phyloP scores from a whole-genome alignment of 2,113 vertebrate species.

The Tachycineta bicolor region DNA sequence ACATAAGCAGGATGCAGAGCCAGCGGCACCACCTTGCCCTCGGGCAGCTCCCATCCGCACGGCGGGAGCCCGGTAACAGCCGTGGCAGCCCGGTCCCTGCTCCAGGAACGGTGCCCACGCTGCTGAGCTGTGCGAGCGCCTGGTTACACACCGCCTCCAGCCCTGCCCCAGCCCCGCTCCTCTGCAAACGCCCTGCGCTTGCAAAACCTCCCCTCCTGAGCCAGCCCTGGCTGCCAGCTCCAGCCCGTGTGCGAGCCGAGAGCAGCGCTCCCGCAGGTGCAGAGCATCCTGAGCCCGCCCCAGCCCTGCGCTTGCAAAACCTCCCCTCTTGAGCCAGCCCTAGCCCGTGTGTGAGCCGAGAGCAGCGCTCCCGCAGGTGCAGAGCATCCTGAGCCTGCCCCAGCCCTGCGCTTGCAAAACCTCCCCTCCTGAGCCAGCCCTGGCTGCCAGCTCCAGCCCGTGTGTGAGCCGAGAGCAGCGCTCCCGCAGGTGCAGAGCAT shows the following conservation, averaged over 20 bases:
- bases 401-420: not conserved
- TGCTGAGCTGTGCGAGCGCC: not conserved
- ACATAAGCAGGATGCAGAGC: not conserved
- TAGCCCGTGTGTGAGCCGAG: not conserved
- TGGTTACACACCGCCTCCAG: not conserved
- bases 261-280: fast-evolving
- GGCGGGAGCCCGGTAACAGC: not conserved
- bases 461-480: not conserved
- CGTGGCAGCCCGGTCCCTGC: not conserved
- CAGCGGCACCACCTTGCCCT: slow-evolving; percentile 19
- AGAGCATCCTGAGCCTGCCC: not conserved
- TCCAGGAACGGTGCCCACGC: not conserved
- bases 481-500: fast-evolving
- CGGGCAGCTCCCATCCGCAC: not conserved
- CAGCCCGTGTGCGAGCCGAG: not conserved
- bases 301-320: not conserved
- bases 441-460: not conserved
- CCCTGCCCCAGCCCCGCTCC: not conserved
- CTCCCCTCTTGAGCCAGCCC: not conserved
- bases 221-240: not conserved
- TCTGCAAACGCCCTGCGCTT: not conserved
- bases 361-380: fast-evolving
- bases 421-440: not conserved
- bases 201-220: too few species aligned
- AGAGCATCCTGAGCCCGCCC: not conserved